Evolutionary conservation across 2,888 invertebrate genomes (phyloP).

Genomic region (Catonia carolina): DNA sequence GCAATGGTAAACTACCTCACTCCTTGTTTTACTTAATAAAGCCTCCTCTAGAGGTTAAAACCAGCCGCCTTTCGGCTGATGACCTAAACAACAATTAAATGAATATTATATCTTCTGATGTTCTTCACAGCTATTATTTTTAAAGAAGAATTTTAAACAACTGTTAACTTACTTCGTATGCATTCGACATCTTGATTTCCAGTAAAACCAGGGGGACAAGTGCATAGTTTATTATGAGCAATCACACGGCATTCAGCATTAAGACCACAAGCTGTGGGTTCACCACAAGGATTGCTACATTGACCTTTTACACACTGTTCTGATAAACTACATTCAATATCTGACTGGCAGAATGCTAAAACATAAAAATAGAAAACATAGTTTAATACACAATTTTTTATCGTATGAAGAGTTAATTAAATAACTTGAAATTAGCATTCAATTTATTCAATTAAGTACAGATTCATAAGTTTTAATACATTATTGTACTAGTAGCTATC

Average conservation of each 20-base stretch:
- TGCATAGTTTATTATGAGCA: slow-evolving; percentile 70
- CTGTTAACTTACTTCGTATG: slow-evolving; percentile 61
- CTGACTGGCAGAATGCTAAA: slow-evolving; percentile 65
- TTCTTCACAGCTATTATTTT: too few species aligned
- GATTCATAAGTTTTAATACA: too few species aligned
- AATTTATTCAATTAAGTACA: too few species aligned
- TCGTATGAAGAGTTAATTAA: not conserved
- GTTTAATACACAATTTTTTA: not conserved
- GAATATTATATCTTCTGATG: too few species aligned
- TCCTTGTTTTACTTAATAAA: too few species aligned
- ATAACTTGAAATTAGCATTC: too few species aligned
- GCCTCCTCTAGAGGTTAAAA: too few species aligned
- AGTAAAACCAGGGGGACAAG: slow-evolving; percentile 77
- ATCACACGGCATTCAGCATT: slow-evolving; percentile 69
- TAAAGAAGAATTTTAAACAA: too few species aligned
- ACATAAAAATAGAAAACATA: slow-evolving; percentile 6
- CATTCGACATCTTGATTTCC: slow-evolving; percentile 79
- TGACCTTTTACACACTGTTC: slow-evolving; percentile 77
- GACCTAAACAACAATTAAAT: too few species aligned
- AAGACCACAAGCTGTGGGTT: slow-evolving; percentile 71
- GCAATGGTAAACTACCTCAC: too few species aligned
- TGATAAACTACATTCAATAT: slow-evolving; percentile 70
- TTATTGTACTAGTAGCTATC: too few species aligned
- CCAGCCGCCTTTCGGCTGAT: too few species aligned
- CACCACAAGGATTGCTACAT: slow-evolving; percentile 71